A percentile compares a stretch with the other conserved stretches of the same genome.
Conservation (phyloP, 2,797 vertebrate species). For the Odontamblyopus lacepedii region DNA sequence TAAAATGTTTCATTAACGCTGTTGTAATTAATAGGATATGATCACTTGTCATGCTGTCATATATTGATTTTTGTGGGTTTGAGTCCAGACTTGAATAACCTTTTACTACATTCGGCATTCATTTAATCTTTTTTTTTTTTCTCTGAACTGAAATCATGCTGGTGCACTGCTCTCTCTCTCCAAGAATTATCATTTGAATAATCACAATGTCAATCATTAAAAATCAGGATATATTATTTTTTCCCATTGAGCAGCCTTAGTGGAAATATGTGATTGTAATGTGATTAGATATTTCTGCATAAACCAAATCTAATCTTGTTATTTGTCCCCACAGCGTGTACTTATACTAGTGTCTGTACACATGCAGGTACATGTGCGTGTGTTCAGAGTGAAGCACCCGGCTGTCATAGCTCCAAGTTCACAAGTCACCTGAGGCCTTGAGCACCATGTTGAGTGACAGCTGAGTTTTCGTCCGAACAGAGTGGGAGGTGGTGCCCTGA, state of each 20-base stretch:
- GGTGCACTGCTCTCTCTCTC: too few relatives aligned
- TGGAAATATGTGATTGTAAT: not conserved
- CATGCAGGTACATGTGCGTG: conserved; percentile 30
- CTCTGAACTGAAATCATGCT: too few relatives aligned
- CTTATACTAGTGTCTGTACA: not conserved
- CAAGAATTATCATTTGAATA: too few relatives aligned
- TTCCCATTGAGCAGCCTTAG: too few relatives aligned
- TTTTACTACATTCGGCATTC: too few relatives aligned
- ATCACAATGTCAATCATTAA: too few relatives aligned
- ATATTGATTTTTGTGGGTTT: too few relatives aligned
- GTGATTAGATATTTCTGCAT: not conserved
- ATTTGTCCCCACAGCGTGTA: not conserved
- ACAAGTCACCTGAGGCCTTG: conserved; percentile 48
- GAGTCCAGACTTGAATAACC: not conserved
- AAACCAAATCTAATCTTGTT: not conserved
- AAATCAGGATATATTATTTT: too few relatives aligned
- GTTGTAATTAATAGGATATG: not conserved
- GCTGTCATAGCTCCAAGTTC: conserved; percentile 61
- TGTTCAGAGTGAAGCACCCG: conserved; percentile 33
- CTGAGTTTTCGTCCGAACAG: conserved; percentile 38
- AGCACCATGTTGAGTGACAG: conserved; percentile 59
- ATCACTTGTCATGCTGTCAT: too few relatives aligned
- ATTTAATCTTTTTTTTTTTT: too few relatives aligned
- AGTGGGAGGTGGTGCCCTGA: conserved; percentile 25
- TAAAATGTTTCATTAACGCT: not conserved